phyloP scores from a whole-genome alignment of 2,888 invertebrate genomes.

The Drosophila incognita region DNA sequence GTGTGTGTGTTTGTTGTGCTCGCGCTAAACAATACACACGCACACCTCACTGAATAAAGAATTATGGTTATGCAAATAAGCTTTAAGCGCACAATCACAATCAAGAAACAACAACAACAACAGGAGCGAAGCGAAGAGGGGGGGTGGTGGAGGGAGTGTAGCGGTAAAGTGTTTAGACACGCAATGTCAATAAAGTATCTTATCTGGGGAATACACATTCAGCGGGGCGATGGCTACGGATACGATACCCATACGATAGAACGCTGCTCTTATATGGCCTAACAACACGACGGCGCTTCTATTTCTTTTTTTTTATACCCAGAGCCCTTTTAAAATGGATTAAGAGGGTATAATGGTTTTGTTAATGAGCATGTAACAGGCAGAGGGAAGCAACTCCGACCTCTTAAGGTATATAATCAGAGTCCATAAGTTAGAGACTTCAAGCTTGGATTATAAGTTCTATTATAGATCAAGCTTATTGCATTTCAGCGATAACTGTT shows the following conservation, averaged over 20 bases:
- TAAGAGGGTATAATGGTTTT: background rate
- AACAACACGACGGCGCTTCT: constrained; percentile 34
- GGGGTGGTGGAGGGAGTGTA: background rate
- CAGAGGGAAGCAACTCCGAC: background rate
- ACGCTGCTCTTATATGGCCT: constrained; percentile 52
- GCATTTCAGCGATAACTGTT: background rate
- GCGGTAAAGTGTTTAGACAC: constrained; percentile 81
- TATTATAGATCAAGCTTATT: background rate
- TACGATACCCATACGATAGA: constrained; percentile 45
- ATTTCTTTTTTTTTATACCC: background rate
- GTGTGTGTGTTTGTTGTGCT: constrained; percentile 41
- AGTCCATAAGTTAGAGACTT: background rate
- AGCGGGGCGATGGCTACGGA: constrained; percentile 68
- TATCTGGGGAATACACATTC: constrained; percentile 63
- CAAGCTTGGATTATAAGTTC: background rate
- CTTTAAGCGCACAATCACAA: constrained; percentile 80
- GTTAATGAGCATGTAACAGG: background rate
- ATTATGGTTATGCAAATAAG: constrained; percentile 77
- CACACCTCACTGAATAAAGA: constrained; percentile 67
- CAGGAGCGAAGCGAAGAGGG: background rate
- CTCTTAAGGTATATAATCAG: background rate
- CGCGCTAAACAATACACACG: constrained; percentile 54
- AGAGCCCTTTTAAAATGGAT: background rate
- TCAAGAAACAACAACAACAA: constrained; percentile 64
- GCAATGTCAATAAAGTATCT: constrained; percentile 81